These are phyloP conservation scores for Noctua comes DNA, from an alignment of 2,888 invertebrate genomes.

Conservation along the genomic window DNA sequence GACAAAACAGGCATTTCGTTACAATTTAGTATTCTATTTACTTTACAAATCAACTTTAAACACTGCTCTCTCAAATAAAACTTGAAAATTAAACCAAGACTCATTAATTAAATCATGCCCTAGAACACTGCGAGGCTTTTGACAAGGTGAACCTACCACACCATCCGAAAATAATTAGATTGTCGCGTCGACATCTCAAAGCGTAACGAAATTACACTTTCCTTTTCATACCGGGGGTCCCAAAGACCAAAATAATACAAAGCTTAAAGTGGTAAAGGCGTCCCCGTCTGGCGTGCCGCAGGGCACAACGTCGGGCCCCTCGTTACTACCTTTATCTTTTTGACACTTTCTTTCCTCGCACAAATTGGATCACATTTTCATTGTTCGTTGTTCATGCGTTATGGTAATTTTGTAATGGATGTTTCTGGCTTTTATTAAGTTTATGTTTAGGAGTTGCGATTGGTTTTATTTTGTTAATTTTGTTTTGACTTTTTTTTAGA, in stretches of 20 bases:
- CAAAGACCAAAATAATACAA: slow-evolving; percentile 88
- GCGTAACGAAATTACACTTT: slow-evolving; percentile 89
- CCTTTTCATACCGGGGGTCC: slow-evolving; percentile 85
- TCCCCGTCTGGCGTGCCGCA: slow-evolving; percentile 79
- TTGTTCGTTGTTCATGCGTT: slow-evolving; percentile 78
- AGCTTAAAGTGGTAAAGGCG: slow-evolving; percentile 88
- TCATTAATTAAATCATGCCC: slow-evolving; percentile 77
- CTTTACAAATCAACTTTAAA: slow-evolving; percentile 46
- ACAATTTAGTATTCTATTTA: slow-evolving; percentile 21
- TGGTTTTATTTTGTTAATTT: slow-evolving; percentile 61
- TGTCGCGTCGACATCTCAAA: slow-evolving; percentile 89
- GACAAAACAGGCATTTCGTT: slow-evolving; percentile 24
- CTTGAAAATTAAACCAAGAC: slow-evolving; percentile 68
- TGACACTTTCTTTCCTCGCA: slow-evolving; percentile 83
- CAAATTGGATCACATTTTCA: slow-evolving; percentile 86
- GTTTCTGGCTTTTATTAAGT: slow-evolving; percentile 74
- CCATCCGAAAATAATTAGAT: slow-evolving; percentile 87
- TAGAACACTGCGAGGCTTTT: slow-evolving; percentile 83
- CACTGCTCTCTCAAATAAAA: slow-evolving; percentile 51
- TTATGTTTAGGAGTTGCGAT: slow-evolving; percentile 56
- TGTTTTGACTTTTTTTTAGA: slow-evolving; percentile 41
- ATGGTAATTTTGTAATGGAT: slow-evolving; percentile 79
- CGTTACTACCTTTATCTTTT: slow-evolving; percentile 85
- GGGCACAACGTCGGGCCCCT: slow-evolving; percentile 83
- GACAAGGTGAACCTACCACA: slow-evolving; percentile 85